phyloP scores from a whole-genome alignment of 2,797 vertebrate species.

The Ispidina picta region DNA sequence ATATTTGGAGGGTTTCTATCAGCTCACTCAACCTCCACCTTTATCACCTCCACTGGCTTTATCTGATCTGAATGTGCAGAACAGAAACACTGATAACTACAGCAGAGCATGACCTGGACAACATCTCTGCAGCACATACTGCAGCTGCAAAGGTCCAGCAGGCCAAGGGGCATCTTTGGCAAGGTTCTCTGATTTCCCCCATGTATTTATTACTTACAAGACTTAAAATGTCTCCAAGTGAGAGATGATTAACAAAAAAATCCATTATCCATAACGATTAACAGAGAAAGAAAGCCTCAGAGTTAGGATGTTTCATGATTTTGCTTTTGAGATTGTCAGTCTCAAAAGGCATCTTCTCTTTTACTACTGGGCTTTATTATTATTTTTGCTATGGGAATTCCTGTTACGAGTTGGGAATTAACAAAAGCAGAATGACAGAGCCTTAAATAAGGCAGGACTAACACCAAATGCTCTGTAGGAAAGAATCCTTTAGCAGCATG shows the following conservation, averaged over 20 bases:
- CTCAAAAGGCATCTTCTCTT: not conserved
- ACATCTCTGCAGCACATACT: not conserved
- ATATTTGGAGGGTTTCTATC: not conserved
- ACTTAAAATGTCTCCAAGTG: not conserved
- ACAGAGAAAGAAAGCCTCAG: not conserved
- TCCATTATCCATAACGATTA: not conserved
- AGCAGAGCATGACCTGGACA: not conserved
- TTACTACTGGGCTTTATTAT: not conserved
- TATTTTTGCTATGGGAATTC: not conserved
- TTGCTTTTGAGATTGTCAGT: not conserved
- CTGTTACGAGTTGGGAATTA: not conserved
- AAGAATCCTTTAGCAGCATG: not conserved
- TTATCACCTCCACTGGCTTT: constrained; percentile 19
- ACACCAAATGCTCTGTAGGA: not conserved
- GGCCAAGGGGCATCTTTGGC: not conserved
- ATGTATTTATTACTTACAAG: not conserved
- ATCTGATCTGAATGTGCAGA: constrained; percentile 11
- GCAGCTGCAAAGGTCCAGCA: not conserved
- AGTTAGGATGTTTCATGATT: not conserved
- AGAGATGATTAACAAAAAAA: too few relatives aligned
- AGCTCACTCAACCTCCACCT: not conserved
- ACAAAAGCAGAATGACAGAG: not conserved
- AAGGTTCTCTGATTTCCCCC: not conserved
- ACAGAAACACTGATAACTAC: not conserved
- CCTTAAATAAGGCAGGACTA: not conserved